Conservation (phyloP, 2,888 invertebrate species). For the Chymomyza fuscimana region DNA sequence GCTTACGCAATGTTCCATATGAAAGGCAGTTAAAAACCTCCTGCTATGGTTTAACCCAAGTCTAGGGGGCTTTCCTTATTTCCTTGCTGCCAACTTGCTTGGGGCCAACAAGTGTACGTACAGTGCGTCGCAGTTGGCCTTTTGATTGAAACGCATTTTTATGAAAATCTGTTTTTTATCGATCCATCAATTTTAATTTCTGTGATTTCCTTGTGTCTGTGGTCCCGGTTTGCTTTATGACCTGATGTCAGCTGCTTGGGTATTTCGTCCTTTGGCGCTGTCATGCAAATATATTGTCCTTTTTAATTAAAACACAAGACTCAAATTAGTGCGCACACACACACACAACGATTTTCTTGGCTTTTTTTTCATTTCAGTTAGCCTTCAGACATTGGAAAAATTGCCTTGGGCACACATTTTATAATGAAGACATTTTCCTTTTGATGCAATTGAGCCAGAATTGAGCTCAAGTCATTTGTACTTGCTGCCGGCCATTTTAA, state of each 20-base stretch:
- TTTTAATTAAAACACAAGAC: slow-evolving; percentile 70
- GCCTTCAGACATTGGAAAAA: not conserved
- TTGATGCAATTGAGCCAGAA: slow-evolving; percentile 8
- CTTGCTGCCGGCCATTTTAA: slow-evolving; percentile 19
- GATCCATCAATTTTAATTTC: slow-evolving; percentile 64
- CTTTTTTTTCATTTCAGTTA: not conserved
- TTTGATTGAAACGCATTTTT: slow-evolving; percentile 63
- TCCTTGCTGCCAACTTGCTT: not conserved
- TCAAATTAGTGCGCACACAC: slow-evolving; percentile 54
- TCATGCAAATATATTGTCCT: slow-evolving; percentile 67
- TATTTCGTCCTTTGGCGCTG: slow-evolving; percentile 16
- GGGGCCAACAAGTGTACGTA: not conserved
- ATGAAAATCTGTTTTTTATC: slow-evolving; percentile 66
- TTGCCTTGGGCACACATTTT: not conserved
- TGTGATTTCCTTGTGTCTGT: slow-evolving; percentile 40
- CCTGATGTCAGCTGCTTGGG: slow-evolving; percentile 59
- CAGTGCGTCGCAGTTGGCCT: not conserved
- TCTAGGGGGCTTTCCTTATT: not conserved
- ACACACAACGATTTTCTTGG: slow-evolving; percentile 16
- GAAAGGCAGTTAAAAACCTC: not conserved
- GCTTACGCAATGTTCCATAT: slow-evolving; percentile 52
- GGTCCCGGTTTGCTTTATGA: slow-evolving; percentile 46
- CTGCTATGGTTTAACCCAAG: not conserved
- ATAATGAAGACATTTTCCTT: slow-evolving; percentile 24
- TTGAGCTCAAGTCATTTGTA: slow-evolving; percentile 9